Evolutionary conservation across 37 sponge, comb jelly and placozoan genomes (phyloP).

Genomic region (Dysidea cf. avara): DNA sequence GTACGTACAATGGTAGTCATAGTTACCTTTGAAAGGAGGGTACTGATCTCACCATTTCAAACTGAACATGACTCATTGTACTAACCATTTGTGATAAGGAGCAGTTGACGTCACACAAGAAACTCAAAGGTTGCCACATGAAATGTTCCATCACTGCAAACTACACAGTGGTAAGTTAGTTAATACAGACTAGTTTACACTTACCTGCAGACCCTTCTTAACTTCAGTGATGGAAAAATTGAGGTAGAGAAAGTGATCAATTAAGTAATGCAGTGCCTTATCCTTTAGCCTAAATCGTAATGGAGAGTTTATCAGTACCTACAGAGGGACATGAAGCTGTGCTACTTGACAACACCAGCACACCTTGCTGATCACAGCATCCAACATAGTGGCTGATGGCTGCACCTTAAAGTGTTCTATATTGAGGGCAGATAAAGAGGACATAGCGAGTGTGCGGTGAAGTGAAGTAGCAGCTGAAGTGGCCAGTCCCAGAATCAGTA

Average conservation of each 20-base stretch:
- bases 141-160: conserved; percentile 75
- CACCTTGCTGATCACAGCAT: conserved; percentile 39
- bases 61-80: conserved; percentile 19
- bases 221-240: conserved; percentile 49
- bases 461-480: conserved; percentile 40
- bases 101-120: conserved; percentile 21
- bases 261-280: conserved; percentile 23
- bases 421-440: conserved; percentile 42
- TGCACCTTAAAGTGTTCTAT: conserved; percentile 54
- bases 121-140: conserved; percentile 68
- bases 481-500: conserved; percentile 64
- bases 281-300: conserved; percentile 51
- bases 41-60: conserved; percentile 58
- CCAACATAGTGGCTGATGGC: conserved; percentile 32
- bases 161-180: conserved; percentile 20
- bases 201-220: conserved; percentile 40
- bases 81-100: background rate
- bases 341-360: background rate
- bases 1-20: background rate
- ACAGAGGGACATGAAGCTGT: background rate
- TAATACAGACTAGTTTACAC: background rate
- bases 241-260: conserved; percentile 60
- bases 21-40: conserved; percentile 59
- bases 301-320: conserved; percentile 42
- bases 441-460: conserved; percentile 45